Base-by-base conservation (phyloP, 2,113 vertebrate genomes). In the Spilogale gracilis region DNA sequence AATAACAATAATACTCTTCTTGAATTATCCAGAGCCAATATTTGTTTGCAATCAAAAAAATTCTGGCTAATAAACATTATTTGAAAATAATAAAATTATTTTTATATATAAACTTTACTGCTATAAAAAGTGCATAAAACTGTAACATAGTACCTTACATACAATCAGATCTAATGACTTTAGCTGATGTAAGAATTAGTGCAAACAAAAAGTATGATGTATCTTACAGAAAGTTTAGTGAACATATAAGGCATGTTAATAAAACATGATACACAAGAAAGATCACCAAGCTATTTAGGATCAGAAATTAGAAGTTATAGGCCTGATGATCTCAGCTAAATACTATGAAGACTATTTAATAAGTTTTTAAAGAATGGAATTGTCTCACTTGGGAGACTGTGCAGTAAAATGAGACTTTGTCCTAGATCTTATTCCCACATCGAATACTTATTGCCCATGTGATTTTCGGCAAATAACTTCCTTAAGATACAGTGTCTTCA, bases 381-480 rank as follows among this genome's bases (percentile, higher is more conserved):
- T 67, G 23, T 79, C 90, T 97, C 71, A 88, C 69, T 61, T 93
- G 63, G 48, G 14, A 76, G n/a, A 61, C 2, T 56, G 6, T 79
- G 3, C 17, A 54, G 2, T 91, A 27, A 91, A 96, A 83, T 90
- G 16, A 95, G 18, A 71, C 48, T 92, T 95, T 87, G 21, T 52
- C 60, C 83, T 94, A 92, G 45, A 95, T 92, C 10, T 54, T 86
- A 73, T 93, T 92, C 23, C 43, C 43, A 83, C 1, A 1, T 12
- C 32, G 87, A 74, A 63, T n/a, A 90, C 7, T 54, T 78, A 92
- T 0, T 90, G 9, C 30, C 13, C 79, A 23, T 8, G 9, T 84
- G 76, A 97, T 80, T 90, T 96, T 97, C 50, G 87, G 11, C 61
- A 80, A 94, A 87, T 79, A 78, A 79, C 5, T 73, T 67, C 3